A percentile compares a stretch with the other conserved stretches of the same genome.
Conservation (phyloP, 2,113 vertebrate species). For the Antechinus stuartii region DNA sequence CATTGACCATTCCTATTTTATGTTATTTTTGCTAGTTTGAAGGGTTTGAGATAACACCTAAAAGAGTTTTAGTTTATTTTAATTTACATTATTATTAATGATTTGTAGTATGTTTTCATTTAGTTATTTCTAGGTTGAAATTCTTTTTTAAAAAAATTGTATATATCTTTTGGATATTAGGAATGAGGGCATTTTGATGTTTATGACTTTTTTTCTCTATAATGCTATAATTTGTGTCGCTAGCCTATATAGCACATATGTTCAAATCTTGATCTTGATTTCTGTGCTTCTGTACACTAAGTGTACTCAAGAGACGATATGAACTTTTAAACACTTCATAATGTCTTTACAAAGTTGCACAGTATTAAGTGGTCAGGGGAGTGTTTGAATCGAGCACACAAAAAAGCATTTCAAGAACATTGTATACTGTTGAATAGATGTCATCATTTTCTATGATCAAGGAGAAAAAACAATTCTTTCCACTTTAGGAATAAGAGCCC, state of each 20-base stretch:
- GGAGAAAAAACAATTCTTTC: slow-evolving; percentile 21
- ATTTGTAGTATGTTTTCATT: background rate
- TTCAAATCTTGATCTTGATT: no score
- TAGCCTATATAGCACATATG: no score
- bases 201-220: background rate
- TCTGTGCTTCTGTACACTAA: no score
- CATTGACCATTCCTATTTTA: background rate
- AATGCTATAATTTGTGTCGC: background rate
- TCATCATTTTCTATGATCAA: slow-evolving; percentile 21
- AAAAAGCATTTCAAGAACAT: background rate
- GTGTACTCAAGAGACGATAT: background rate
- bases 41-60: background rate
- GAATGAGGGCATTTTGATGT: background rate
- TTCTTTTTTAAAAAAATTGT: background rate
- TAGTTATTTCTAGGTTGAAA: background rate
- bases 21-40: background rate
- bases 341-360: background rate
- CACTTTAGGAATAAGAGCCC: background rate
- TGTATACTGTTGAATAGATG: background rate
- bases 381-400: background rate
- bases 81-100: background rate
- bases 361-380: background rate
- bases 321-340: background rate
- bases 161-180: background rate
- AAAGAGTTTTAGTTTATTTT: background rate